phyloP scores from a whole-genome alignment of 1,140 invertebrate genomes.

The Apis laboriosa region DNA sequence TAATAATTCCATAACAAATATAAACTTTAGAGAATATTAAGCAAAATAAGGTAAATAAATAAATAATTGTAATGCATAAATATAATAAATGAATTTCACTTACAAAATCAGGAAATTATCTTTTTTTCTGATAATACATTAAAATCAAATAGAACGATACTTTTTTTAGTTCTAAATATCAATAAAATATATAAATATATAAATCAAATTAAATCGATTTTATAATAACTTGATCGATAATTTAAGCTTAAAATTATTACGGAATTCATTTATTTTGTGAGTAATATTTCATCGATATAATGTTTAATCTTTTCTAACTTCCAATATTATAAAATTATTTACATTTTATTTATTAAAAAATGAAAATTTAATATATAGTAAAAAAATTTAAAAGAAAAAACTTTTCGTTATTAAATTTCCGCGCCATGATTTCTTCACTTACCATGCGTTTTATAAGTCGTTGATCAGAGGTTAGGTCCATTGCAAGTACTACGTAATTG shows the following conservation, averaged over 20 bases:
- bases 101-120: neutral
- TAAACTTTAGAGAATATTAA: neutral
- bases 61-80: neutral
- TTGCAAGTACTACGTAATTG: neutral
- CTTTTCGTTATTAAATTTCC: neutral
- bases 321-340: neutral
- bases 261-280: too few relatives aligned
- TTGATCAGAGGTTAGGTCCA: conserved; percentile 27
- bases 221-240: too few relatives aligned
- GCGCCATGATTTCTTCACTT: neutral
- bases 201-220: neutral
- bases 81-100: neutral
- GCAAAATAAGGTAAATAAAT: neutral
- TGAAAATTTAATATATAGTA: neutral
- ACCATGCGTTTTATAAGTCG: neutral
- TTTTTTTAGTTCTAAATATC: neutral
- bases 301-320: too few relatives aligned
- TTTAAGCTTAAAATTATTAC: too few relatives aligned
- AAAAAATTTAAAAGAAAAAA: neutral
- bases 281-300: too few relatives aligned
- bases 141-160: neutral
- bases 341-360: neutral
- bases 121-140: neutral
- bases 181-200: neutral
- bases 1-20: neutral